Conservation (phyloP, 2,888 invertebrate genomes). For the Lasioglossum zephyrum region DNA sequence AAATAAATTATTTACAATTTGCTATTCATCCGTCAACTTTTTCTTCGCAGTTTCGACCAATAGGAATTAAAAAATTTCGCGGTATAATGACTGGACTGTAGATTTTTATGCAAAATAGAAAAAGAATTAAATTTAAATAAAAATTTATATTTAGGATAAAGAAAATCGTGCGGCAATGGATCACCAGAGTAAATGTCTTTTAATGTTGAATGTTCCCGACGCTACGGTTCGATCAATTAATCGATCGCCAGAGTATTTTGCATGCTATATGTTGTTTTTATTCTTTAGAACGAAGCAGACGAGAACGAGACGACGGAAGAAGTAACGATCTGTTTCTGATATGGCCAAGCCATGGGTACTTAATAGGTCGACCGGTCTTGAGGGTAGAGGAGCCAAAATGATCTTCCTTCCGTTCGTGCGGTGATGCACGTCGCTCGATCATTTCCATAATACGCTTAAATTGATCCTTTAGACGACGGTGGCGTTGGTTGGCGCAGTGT, state of each 20-base stretch:
- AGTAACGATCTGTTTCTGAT: background rate
- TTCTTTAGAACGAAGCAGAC: background rate
- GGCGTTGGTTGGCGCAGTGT: slow-evolving; percentile 70
- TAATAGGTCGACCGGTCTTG: background rate
- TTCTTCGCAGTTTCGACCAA: too few relatives aligned
- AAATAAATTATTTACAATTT: background rate
- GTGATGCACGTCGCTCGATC: slow-evolving; percentile 47
- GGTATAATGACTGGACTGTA: too few relatives aligned
- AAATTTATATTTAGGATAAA: too few relatives aligned
- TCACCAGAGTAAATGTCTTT: too few relatives aligned
- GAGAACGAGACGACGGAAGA: background rate
- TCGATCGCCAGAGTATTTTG: background rate
- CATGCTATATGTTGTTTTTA: background rate
- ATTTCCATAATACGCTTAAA: slow-evolving; percentile 73
- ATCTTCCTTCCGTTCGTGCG: slow-evolving; percentile 10
- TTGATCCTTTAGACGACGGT: slow-evolving; percentile 69
- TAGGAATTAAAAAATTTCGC: too few relatives aligned
- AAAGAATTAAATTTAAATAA: too few relatives aligned
- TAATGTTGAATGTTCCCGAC: too few relatives aligned
- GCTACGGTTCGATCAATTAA: too few relatives aligned
- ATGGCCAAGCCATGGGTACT: background rate
- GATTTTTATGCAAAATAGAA: too few relatives aligned
- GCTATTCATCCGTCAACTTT: too few relatives aligned
- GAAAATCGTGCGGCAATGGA: too few relatives aligned
- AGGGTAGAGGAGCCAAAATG: slow-evolving; percentile 5